A percentile compares a stretch with the other conserved stretches of the same genome.
These are phyloP conservation scores for Pterocles burchelli DNA, from an alignment of 2,113 vertebrate species.

Conservation along the genomic window DNA sequence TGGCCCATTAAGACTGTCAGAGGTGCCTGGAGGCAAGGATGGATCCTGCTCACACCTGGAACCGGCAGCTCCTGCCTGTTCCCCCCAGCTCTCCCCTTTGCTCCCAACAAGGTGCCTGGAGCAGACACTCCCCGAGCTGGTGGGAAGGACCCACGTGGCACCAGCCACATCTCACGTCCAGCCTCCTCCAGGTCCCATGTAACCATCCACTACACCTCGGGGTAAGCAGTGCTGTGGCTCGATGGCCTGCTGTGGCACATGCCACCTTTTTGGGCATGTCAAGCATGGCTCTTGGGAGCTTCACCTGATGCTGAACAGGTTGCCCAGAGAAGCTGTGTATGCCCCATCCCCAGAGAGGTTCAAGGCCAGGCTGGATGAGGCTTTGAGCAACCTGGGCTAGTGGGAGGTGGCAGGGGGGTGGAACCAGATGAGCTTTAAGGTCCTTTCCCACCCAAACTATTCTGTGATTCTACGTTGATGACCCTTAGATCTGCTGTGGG, in stretches of 20 bases:
- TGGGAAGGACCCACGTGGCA: accelerated
- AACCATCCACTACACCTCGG: not conserved
- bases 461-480: not conserved
- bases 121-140: not conserved
- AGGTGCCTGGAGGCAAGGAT: not conserved
- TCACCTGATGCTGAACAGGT: not conserved
- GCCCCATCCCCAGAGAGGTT: too few species aligned
- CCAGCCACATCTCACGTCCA: not conserved
- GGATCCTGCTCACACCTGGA: not conserved
- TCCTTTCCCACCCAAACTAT: too few species aligned
- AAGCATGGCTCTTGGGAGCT: not conserved
- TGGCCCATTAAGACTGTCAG: not conserved
- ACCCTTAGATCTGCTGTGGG: not conserved
- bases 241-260: accelerated
- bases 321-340: too few species aligned
- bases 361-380: too few species aligned
- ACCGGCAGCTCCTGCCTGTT: not conserved
- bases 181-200: not conserved
- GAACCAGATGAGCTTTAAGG: too few species aligned
- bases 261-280: too few species aligned
- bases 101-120: not conserved
- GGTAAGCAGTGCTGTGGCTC: not conserved
- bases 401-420: too few species aligned
- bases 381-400: too few species aligned
- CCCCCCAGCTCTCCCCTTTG: not conserved